A percentile compares a stretch with the other conserved stretches of the same genome.
These are phyloP conservation scores for Phycodurus eques DNA, from an alignment of 2,113 vertebrate genomes.

Conservation along the genomic window DNA sequence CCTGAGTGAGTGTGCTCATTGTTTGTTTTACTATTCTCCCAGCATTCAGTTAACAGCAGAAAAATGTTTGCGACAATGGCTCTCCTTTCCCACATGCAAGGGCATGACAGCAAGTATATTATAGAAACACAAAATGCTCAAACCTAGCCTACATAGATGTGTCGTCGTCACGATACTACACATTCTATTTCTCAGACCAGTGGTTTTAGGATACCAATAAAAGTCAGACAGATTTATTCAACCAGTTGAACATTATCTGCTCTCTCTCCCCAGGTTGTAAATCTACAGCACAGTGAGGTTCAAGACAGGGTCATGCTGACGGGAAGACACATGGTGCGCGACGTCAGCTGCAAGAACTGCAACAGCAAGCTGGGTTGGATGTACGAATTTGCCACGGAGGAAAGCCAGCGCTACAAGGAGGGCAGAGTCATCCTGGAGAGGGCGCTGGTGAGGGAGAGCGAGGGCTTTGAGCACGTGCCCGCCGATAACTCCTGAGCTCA, in stretches of 20 bases:
- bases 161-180: too few relatives aligned
- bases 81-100: too few relatives aligned
- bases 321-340: slow-evolving; percentile 95
- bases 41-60: too few relatives aligned
- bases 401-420: slow-evolving; percentile 97
- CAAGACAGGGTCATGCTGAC: slow-evolving; percentile 98
- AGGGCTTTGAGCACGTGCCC: slow-evolving; percentile 88
- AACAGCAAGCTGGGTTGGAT: slow-evolving; percentile 99
- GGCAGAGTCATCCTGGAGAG: slow-evolving; percentile 95
- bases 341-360: slow-evolving; percentile 99
- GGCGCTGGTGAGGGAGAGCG: slow-evolving; percentile 92
- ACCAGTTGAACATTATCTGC: neutral
- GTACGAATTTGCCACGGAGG: slow-evolving; percentile 97
- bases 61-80: too few relatives aligned
- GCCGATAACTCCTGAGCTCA: slow-evolving; percentile 84
- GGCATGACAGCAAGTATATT: too few relatives aligned
- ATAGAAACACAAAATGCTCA: too few relatives aligned
- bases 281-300: slow-evolving; percentile 96
- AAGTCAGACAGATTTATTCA: neutral
- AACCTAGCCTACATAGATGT: too few relatives aligned
- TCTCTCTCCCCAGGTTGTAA: slow-evolving; percentile 82
- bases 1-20: too few relatives aligned
- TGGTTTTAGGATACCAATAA: neutral
- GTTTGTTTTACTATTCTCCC: too few relatives aligned
- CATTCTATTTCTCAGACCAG: neutral